Evolutionary conservation across 1,140 invertebrate genomes (phyloP), one percentile per base, ranked within the genome.

Genomic region (Lithobius niger): DNA sequence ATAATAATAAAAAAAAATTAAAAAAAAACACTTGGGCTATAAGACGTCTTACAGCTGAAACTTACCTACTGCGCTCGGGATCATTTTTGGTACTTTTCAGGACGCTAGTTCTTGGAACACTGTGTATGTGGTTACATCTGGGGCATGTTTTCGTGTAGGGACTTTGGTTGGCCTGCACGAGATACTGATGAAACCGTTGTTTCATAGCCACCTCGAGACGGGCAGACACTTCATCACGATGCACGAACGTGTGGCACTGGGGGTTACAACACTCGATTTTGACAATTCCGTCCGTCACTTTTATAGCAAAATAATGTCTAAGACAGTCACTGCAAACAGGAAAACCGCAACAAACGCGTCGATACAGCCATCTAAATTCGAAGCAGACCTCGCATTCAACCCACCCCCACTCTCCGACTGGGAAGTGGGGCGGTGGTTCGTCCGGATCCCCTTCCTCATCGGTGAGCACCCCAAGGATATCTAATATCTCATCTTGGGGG

Each of bases 91-190:
- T 6, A 16, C 22, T 51, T 25, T 51, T 51, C 28, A 56, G 21
- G 18, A 24, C 42, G 40, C 36, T 48, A 26, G 19, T 13, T 45
- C 19, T 19, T 6, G 4, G 4, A 21, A 45, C 4, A n/a, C 31
- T 44, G 21, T 45, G 45, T 62, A 73, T 71, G 74, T 63, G 57
- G 49, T 63, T 69, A 60, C 73, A 74, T 3, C 62, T 55, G 1
- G 73, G 73, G 60, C 73, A 74, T 4, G 71, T 73, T 61, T 72
- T 73, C 0, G 65, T 52, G 25, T 60, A 56, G 0, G 69, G 66
- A 61, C 72, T 66, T 27, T 64, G 60, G 58, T 72, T 73, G 1
- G 68, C 68, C 57, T 68, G 60, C 13, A 69, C 59, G 13, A 74
- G 59, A 55, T 69, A 67, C 48, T 62, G 61, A 50, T 66, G 62